Evolutionary conservation across 2,113 vertebrate genomes (phyloP).

Genomic region (Ammodytes marinus): DNA sequence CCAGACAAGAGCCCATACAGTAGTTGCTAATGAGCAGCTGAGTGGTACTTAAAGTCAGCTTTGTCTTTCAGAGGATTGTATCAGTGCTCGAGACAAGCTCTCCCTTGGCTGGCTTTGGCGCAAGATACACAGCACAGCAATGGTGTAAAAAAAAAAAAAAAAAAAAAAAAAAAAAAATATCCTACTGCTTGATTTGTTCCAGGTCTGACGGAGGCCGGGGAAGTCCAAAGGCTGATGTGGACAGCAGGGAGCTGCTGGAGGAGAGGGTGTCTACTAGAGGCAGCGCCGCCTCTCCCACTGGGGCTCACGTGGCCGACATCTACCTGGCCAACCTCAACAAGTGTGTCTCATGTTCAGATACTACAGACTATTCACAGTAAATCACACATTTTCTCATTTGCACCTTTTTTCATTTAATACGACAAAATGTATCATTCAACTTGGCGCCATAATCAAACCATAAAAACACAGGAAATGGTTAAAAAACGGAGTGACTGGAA

Average conservation of each 20-base stretch:
- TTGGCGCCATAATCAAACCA: neutral
- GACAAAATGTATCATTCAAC: neutral
- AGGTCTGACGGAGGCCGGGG: conserved; percentile 93
- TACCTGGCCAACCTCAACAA: conserved; percentile 99
- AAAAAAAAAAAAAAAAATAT: too few species aligned
- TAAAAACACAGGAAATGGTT: neutral
- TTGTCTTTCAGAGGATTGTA: conserved; percentile 7
- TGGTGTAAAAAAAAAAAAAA: neutral
- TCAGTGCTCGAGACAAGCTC: neutral
- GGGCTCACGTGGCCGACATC: conserved; percentile 96
- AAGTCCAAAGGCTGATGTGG: conserved; percentile 94
- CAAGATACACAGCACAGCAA: neutral
- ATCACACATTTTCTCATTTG: neutral
- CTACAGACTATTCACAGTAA: neutral
- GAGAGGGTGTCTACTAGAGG: conserved; percentile 94
- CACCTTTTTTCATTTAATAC: neutral
- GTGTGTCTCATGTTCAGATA: conserved; percentile 81
- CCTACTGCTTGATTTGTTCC: conserved; percentile 35
- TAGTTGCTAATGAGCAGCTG: neutral
- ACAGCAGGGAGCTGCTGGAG: conserved; percentile 88
- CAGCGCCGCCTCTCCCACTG: conserved; percentile 93
- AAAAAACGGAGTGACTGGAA: neutral
- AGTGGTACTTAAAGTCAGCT: neutral
- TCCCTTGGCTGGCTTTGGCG: neutral
- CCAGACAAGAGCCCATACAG: neutral